Evolutionary conservation across 2,888 invertebrate species (phyloP).

Genomic region (Leucoptera coffeella): DNA sequence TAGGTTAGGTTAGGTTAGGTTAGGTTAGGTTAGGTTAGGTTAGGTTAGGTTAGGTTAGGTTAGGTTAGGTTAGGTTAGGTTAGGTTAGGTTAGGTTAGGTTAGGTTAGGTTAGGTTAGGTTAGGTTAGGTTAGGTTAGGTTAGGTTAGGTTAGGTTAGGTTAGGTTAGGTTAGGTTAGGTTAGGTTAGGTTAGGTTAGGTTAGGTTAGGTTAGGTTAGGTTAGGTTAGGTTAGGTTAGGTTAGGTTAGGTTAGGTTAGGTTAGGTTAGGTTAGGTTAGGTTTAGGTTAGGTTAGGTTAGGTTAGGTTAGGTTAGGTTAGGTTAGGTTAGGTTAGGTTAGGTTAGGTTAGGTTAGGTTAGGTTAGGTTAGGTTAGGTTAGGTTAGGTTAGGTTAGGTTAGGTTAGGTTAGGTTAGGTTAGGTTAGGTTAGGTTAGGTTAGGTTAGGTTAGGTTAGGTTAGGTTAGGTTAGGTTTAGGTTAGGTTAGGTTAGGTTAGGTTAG

Average conservation of each 20-base stretch:
- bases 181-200: conserved; percentile 6
- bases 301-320: conserved; percentile 9
- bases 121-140: conserved; percentile 10
- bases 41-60: conserved; percentile 10
- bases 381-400: conserved; percentile 9
- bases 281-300: conserved; percentile 9
- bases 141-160: conserved; percentile 9
- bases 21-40: conserved; percentile 8
- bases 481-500: conserved; percentile 7
- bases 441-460: conserved; percentile 7
- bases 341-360: conserved; percentile 9
- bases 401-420: conserved; percentile 8
- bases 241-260: conserved; percentile 10
- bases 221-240: conserved; percentile 8
- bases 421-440: conserved; percentile 8
- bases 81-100: conserved; percentile 10
- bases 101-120: conserved; percentile 9
- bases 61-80: conserved; percentile 10
- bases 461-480: no score
- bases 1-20: conserved; percentile 9
- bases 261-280: conserved; percentile 9
- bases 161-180: conserved; percentile 7
- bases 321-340: conserved; percentile 9
- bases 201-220: conserved; percentile 7
- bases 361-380: conserved; percentile 7